A percentile compares a stretch with the other conserved stretches of the same genome.
phyloP scores from a whole-genome alignment of 1,140 invertebrate genomes.

The Planococcus citri region DNA sequence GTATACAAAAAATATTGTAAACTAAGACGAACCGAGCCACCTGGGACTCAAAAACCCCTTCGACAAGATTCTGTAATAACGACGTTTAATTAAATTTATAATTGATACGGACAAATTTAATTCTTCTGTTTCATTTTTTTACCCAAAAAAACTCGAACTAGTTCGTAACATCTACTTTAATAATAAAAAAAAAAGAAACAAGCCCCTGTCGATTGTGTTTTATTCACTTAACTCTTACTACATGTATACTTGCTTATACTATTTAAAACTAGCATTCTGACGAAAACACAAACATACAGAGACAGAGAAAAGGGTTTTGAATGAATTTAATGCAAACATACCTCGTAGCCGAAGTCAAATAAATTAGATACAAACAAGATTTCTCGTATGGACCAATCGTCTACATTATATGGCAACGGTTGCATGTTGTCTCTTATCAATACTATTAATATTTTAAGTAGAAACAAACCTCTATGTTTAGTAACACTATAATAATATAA shows the following conservation, averaged over 20 bases:
- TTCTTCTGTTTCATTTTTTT: neutral
- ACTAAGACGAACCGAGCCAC: no score
- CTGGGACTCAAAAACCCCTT: no score
- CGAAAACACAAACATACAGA: neutral
- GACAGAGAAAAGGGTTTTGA: neutral
- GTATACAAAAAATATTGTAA: no score
- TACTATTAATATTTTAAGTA: conserved; percentile 4
- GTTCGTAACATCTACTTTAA: neutral
- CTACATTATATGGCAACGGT: neutral
- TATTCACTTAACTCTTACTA: neutral
- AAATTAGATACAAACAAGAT: neutral
- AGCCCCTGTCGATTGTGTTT: neutral
- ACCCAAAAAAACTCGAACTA: neutral
- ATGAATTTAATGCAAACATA: conserved; percentile 4
- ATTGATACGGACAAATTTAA: neutral
- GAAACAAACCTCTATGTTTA: conserved; percentile 7
- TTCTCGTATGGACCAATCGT: conserved; percentile 2
- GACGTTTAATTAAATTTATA: neutral
- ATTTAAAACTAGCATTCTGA: neutral
- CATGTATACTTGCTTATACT: no score
- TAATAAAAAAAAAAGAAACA: neutral
- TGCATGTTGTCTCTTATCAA: conserved; percentile 6
- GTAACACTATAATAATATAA: neutral
- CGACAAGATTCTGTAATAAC: neutral
- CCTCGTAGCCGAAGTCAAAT: neutral